Percentiles rank a stretch among this genome's conserved stretches.
These are phyloP conservation scores for Alviniconcha marisindica DNA, from an alignment of 1,140 invertebrate genomes.

Conservation along the genomic window DNA sequence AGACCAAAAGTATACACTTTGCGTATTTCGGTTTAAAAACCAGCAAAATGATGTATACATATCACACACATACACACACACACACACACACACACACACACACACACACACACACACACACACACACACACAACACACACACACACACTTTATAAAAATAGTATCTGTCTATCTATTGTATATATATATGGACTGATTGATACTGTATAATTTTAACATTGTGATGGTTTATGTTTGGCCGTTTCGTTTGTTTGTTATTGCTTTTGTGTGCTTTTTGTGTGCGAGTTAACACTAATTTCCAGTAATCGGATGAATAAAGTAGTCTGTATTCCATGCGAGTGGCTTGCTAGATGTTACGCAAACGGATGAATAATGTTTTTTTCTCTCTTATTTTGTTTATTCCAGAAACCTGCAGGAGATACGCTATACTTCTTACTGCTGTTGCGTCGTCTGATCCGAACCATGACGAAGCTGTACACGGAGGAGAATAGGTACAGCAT, in stretches of 20 bases:
- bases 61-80: not conserved
- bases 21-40: too few species aligned
- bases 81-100: slow-evolving; percentile 9
- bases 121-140: too few species aligned
- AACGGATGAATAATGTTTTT: not conserved
- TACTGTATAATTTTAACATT: too few species aligned
- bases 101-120: slow-evolving; percentile 4
- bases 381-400: not conserved
- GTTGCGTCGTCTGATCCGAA: not conserved
- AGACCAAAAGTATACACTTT: too few species aligned
- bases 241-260: too few species aligned
- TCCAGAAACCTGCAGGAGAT: not conserved
- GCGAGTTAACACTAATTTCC: not conserved
- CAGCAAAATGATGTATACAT: not conserved
- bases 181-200: too few species aligned
- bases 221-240: too few species aligned
- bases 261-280: not conserved
- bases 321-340: not conserved
- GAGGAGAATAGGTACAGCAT: slow-evolving; percentile 42
- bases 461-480: slow-evolving; percentile 41
- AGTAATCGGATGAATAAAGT: not conserved
- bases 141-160: too few species aligned
- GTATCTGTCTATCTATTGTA: too few species aligned
- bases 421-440: not conserved
- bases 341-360: not conserved